Base-by-base conservation (phyloP, 23 tunicate genomes). In the Halocynthia roretzi region DNA sequence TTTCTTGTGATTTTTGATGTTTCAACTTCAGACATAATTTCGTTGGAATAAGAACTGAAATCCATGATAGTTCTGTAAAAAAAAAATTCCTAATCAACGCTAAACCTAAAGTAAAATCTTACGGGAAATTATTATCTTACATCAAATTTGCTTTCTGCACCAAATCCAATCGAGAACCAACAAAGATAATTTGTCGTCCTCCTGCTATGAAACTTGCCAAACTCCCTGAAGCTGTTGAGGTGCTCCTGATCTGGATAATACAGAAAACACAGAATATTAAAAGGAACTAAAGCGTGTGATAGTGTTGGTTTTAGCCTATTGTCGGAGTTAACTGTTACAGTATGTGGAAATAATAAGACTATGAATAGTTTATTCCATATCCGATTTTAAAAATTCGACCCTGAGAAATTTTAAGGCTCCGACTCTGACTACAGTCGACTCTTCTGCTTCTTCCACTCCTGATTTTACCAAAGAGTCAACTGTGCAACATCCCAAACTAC, bases 151-250 rank as follows among this genome's bases (percentile, higher is more conserved):
- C 83, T 6, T 70, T 51, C 15, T 71, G 78, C 18, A 84, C 89
- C 7, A 67, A 31, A 53, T 75, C 58, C 52, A 89, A 84, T 20
- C 71, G 68, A 8, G 17, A 48, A 8, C 88, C 96, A 15, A 31
- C n/a, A 40, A 89, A 75, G 0, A 68, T 70, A 51, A 89, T 80
- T 51, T 80, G 81, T 17, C 96, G 62, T 6, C 96, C 96, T 4
- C 96, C 96, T 22, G 80, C 76, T 7, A 89, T 82, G 62, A 89
- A 89, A 55, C 85, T 83, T 0, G 85, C 75, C 64, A 86, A 54
- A 11, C 18, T 57, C 10, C 19, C 50, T 7, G 83, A 18, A n/a
- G 83, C 52, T 7, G 73, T 31, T 9, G 83, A 78, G 71, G 19
- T 70, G 8, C 40, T 11, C 20, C 40, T 19, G 8, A 84, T 51